Percentiles rank a stretch among this genome's conserved stretches.
Evolutionary conservation across 2,797 vertebrate species (phyloP).

Genomic region (Microctenopoma steveboyesi): DNA sequence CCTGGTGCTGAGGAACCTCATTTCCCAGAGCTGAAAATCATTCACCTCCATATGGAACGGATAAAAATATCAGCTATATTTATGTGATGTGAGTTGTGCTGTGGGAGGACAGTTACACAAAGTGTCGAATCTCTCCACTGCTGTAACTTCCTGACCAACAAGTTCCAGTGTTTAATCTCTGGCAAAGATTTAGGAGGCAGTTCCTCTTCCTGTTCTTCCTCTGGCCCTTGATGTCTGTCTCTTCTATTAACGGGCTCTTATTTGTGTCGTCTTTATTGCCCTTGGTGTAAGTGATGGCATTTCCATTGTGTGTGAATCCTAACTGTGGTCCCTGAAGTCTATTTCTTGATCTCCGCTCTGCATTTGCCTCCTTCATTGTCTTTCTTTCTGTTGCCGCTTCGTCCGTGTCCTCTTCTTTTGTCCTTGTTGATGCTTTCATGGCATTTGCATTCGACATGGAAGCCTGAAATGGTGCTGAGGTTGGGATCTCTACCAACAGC

Average conservation of each 20-base stretch:
- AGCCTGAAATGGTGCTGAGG: neutral
- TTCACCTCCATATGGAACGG: conserved; percentile 37
- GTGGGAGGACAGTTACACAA: conserved; percentile 36
- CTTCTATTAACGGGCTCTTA: conserved; percentile 1
- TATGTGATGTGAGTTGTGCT: conserved; percentile 32
- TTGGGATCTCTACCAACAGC: neutral
- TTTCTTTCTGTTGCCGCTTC: neutral
- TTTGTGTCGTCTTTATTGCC: conserved; percentile 18
- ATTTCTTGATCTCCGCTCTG: conserved; percentile 14
- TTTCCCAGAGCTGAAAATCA: conserved; percentile 40
- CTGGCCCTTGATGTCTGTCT: conserved; percentile 1
- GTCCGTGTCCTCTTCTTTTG: neutral
- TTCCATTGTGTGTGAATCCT: conserved; percentile 13
- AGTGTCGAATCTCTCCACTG: conserved; percentile 26
- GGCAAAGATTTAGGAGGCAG: conserved; percentile 34
- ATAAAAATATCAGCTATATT: conserved; percentile 49
- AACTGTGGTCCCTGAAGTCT: conserved; percentile 3
- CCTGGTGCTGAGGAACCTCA: conserved; percentile 13
- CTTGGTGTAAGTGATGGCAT: conserved; percentile 14
- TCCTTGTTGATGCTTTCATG: conserved; percentile 8
- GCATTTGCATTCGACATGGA: neutral
- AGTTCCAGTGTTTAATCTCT: conserved; percentile 35
- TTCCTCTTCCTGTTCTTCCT: conserved; percentile 13
- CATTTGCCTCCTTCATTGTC: neutral
- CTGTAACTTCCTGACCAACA: conserved; percentile 29